Evolutionary conservation across 2,113 vertebrate genomes (phyloP).

Genomic region (Datnioides undecimradiatus): DNA sequence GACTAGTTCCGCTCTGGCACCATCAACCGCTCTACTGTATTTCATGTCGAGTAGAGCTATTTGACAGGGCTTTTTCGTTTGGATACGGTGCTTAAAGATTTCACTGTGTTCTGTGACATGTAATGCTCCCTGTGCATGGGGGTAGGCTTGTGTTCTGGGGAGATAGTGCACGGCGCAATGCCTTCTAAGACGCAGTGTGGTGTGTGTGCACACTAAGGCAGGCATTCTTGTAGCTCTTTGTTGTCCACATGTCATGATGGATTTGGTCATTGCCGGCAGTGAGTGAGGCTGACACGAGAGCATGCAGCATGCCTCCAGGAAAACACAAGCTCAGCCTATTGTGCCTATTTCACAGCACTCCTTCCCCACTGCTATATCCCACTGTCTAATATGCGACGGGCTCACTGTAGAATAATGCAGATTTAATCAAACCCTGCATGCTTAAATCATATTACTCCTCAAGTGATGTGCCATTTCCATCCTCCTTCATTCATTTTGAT

Average conservation of each 20-base stretch:
- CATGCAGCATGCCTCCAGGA: slow-evolving; percentile 76
- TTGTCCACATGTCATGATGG: slow-evolving; percentile 82
- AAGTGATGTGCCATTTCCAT: slow-evolving; percentile 45
- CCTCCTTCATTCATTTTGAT: slow-evolving; percentile 54
- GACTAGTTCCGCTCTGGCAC: slow-evolving; percentile 64
- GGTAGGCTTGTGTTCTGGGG: slow-evolving; percentile 73
- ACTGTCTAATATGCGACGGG: slow-evolving; percentile 46
- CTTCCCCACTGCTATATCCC: slow-evolving; percentile 40
- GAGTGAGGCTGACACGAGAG: slow-evolving; percentile 78
- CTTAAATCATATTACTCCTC: slow-evolving; percentile 56
- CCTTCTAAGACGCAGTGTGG: slow-evolving; percentile 55
- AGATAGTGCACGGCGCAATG: slow-evolving; percentile 64
- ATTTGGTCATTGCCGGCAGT: slow-evolving; percentile 78
- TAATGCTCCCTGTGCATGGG: slow-evolving; percentile 70
- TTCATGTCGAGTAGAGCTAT: slow-evolving; percentile 69
- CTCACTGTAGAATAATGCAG: slow-evolving; percentile 55
- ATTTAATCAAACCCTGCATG: slow-evolving; percentile 67
- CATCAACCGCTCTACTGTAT: slow-evolving; percentile 56
- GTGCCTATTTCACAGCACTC: slow-evolving; percentile 68
- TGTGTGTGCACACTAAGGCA: slow-evolving; percentile 42
- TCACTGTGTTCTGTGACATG: slow-evolving; percentile 77
- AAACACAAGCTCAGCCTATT: slow-evolving; percentile 77
- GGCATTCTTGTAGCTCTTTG: slow-evolving; percentile 78
- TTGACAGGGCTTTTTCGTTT: slow-evolving; percentile 68
- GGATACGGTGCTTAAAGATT: slow-evolving; percentile 79